Conservation (phyloP, 2,797 vertebrate genomes). For the Cryptoblepharus egeriae region DNA sequence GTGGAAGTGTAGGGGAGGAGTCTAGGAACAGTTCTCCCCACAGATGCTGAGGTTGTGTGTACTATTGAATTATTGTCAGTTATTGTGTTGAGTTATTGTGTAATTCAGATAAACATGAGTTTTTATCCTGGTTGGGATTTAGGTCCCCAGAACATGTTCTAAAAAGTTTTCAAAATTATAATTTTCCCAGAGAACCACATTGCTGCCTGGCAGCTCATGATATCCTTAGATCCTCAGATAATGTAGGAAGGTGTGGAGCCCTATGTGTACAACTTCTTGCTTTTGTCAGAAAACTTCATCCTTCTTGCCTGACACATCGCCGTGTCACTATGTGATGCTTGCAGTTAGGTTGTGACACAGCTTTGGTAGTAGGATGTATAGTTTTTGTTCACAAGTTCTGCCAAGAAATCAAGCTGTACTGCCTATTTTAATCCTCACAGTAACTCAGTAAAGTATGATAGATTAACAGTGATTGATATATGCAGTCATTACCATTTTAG, state of each 20-base stretch:
- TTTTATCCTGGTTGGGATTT: no score
- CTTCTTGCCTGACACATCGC: background rate
- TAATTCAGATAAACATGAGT: no score
- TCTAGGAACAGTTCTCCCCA: no score
- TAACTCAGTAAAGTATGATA: background rate
- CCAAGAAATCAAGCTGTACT: background rate
- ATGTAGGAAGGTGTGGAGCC: background rate
- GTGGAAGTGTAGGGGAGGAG: no score
- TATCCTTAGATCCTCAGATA: background rate
- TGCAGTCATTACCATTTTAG: background rate
- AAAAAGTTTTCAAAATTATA: no score
- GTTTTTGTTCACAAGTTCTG: background rate
- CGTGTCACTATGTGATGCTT: background rate
- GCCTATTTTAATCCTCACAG: background rate
- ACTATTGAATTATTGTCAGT: no score
- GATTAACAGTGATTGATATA: background rate
- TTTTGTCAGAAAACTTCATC: constrained; percentile 16
- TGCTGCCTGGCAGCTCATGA: background rate
- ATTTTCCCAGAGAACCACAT: background rate
- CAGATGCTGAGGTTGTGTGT: no score
- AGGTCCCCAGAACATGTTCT: no score
- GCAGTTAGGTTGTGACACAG: background rate
- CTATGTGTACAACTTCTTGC: background rate
- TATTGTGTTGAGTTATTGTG: no score
- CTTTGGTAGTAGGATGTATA: background rate